phyloP scores from a whole-genome alignment of 2,113 vertebrate species.

The Psammodynastes pulverulentus region DNA sequence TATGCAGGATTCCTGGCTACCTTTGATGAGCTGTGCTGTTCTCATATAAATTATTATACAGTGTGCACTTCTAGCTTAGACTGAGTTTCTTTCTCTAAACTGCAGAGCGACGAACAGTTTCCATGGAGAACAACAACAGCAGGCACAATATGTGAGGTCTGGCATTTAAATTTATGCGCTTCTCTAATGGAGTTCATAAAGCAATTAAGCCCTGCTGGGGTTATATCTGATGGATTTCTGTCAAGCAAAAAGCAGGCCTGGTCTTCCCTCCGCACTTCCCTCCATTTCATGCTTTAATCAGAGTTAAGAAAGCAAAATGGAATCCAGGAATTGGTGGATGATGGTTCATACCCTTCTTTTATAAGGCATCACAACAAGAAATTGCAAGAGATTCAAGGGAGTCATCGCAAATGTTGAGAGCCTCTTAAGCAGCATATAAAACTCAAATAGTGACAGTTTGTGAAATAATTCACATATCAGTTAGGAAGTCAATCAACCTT shows the following conservation, averaged over 20 bases:
- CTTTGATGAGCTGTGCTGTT: neutral
- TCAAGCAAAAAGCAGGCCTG: neutral
- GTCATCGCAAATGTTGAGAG: neutral
- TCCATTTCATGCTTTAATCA: neutral
- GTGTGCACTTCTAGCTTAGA: neutral
- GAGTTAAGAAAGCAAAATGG: neutral
- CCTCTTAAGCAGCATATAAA: neutral
- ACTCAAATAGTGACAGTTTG: neutral
- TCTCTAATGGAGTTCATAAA: neutral
- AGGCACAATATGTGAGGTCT: neutral
- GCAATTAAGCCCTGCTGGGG: neutral
- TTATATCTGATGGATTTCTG: neutral
- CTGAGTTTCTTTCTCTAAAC: neutral
- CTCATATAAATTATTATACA: neutral
- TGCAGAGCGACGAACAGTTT: neutral
- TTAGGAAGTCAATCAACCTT: neutral
- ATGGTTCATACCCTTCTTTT: neutral
- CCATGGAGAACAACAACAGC: neutral
- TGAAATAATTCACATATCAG: neutral
- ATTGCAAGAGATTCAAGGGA: neutral
- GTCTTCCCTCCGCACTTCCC: neutral
- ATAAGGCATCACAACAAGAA: neutral
- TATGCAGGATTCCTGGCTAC: neutral
- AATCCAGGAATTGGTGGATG: neutral
- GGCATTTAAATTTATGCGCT: neutral